Evolutionary conservation across 2,888 invertebrate genomes (phyloP).

Genomic region (Drosophila anomalata): DNA sequence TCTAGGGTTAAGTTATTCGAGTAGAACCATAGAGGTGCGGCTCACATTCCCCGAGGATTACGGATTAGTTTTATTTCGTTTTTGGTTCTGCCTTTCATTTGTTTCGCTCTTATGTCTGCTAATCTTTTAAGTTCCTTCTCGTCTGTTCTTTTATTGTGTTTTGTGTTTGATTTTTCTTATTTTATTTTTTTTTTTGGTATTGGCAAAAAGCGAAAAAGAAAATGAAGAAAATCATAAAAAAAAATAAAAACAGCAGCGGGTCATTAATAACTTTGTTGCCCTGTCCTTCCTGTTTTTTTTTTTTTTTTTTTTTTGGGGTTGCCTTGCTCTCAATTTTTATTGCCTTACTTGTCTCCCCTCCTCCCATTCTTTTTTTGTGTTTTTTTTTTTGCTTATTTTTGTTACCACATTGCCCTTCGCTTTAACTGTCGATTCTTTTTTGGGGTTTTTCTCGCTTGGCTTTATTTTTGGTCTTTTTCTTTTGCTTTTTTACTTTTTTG

Average conservation of each 20-base stretch:
- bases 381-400: constrained; percentile 7
- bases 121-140: constrained; percentile 18
- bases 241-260: constrained; percentile 56
- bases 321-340: constrained; percentile 60
- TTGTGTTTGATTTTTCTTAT: constrained; percentile 20
- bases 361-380: background rate
- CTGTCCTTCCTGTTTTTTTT: constrained; percentile 64
- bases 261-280: constrained; percentile 78
- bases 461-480: constrained; percentile 17
- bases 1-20: background rate
- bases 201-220: constrained; percentile 6
- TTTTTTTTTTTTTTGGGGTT: constrained; percentile 35
- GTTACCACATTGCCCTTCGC: constrained; percentile 46
- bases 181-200: constrained; percentile 51
- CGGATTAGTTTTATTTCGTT: constrained; percentile 35
- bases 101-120: constrained; percentile 28
- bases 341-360: constrained; percentile 39
- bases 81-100: constrained; percentile 3
- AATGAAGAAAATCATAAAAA: constrained; percentile 8
- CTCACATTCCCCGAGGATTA: constrained; percentile 16
- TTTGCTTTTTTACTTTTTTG: constrained; percentile 12
- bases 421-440: constrained; percentile 40
- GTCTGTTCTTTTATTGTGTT: background rate
- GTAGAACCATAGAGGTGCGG: background rate
- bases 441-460: constrained; percentile 28